Evolutionary conservation across 2,888 invertebrate species (phyloP).

Genomic region (Cartodere bifasciata): DNA sequence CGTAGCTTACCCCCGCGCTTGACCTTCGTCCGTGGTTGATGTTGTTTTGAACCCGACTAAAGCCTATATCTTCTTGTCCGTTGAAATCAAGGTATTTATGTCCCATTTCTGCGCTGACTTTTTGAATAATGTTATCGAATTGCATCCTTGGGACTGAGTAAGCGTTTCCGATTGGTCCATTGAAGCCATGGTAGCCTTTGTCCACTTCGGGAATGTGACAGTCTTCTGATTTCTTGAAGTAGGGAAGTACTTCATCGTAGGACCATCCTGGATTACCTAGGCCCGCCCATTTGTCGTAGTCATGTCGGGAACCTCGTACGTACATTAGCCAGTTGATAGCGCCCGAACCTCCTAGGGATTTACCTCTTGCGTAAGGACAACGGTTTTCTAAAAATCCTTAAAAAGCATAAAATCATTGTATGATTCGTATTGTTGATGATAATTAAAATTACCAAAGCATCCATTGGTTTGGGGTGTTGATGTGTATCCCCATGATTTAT

Average conservation of each 20-base stretch:
- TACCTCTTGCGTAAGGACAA: constrained; percentile 38
- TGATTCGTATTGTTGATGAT: not conserved
- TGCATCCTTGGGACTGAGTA: constrained; percentile 2
- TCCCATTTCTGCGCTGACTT: not conserved
- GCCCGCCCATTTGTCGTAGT: constrained; percentile 15
- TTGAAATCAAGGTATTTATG: too few relatives aligned
- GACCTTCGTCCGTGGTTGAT: constrained; percentile 51
- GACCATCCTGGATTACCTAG: constrained; percentile 16
- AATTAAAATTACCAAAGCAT: constrained; percentile 31
- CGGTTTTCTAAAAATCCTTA: constrained; percentile 18
- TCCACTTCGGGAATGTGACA: constrained; percentile 36
- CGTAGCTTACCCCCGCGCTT: constrained; percentile 52
- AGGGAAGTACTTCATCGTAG: constrained; percentile 15
- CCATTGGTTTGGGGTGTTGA: constrained; percentile 22
- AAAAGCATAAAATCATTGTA: constrained; percentile 4
- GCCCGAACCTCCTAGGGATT: constrained; percentile 58
- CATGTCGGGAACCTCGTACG: constrained; percentile 12
- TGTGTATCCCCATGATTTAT: constrained; percentile 63
- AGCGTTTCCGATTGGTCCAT: constrained; percentile 32
- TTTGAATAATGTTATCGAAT: not conserved
- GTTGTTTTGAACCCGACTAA: constrained; percentile 46
- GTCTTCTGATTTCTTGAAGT: constrained; percentile 17
- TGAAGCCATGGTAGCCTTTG: constrained; percentile 38
- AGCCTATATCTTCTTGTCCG: constrained; percentile 44
- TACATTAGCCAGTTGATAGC: constrained; percentile 16